Evolutionary conservation across 2,113 vertebrate genomes (phyloP), one percentile per base, ranked within the genome.

Genomic region (Poecile atricapillus): DNA sequence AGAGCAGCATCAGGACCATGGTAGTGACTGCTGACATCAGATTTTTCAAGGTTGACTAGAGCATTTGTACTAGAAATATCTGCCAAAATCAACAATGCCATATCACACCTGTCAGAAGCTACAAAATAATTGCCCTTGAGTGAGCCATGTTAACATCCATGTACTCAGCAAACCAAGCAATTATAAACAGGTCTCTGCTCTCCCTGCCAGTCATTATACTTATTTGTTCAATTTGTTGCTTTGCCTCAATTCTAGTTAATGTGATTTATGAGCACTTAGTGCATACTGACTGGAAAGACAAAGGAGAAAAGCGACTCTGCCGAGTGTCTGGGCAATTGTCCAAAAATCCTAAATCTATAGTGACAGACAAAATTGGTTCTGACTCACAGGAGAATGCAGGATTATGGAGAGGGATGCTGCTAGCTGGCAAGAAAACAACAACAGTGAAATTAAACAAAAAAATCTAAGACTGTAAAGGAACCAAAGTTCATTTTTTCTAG

Each of bases 31-130:
- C 56, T 89, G 86, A 90, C 69, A 84, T 49, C 14, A 56, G 56
- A 47, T 25, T 86, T 94, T 78, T 70, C 85, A 94, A 95, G 86
- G 92, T 76, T 0, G 0, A 49, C 73, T 41, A 39, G 56, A 68
- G 14, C 41, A 64, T 21, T 28, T 69, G 35, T 59, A 27, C 58
- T 39, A 46, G 60, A 87, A 53, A 60, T 23, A 75, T 35, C 67
- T 87, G 77, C 83, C 87, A 91, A 91, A 90, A 83, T 75, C 85
- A 86, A 83, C 87, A 93, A 15, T 13, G 10, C 24, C 50, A 20
- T 70, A 59, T 74, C 64, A 69, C 79, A 86, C 90, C 88, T 91
- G 84, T 93, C 93, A 94, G 90, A 88, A 88, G 43, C 50, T 94
- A 86, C 79, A 67, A 67, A 43, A 37, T 58, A 94, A 89, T 68